Conservation (phyloP, 2,797 vertebrate genomes). For the Triplophysa bombifrons region DNA sequence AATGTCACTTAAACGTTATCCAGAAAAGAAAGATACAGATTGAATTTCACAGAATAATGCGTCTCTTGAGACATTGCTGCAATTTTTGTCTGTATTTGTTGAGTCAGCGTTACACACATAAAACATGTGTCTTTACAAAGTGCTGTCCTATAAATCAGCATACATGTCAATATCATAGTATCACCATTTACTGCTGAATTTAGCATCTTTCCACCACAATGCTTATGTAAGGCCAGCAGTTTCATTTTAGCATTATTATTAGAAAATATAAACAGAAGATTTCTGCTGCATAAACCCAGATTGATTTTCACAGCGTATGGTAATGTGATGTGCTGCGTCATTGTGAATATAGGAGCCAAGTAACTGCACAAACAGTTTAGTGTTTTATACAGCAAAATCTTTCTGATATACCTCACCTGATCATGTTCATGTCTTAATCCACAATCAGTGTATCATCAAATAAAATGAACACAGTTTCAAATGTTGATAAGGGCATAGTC, state of each 20-base stretch:
- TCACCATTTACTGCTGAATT: not conserved
- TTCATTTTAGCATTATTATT: not conserved
- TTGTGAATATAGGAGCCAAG: not conserved
- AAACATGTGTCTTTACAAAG: no score
- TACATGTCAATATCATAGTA: not conserved
- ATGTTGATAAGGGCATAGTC: no score
- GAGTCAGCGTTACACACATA: no score
- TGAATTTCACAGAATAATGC: not conserved
- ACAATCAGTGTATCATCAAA: not conserved
- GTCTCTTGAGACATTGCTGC: not conserved
- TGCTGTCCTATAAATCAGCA: no score
- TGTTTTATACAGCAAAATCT: constrained; percentile 7
- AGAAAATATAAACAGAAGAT: not conserved
- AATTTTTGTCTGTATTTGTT: not conserved
- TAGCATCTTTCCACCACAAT: not conserved
- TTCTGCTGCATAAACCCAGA: constrained; percentile 22
- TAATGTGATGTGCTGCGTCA: not conserved
- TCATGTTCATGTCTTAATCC: not conserved
- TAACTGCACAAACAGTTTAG: not conserved
- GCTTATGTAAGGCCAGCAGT: not conserved
- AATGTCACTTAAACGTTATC: not conserved
- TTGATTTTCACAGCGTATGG: constrained; percentile 29
- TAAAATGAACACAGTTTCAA: no score
- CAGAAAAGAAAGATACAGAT: not conserved
- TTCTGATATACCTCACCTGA: not conserved